Conservation (phyloP, 2,113 vertebrate species). For the Hippocampus abdominalis region DNA sequence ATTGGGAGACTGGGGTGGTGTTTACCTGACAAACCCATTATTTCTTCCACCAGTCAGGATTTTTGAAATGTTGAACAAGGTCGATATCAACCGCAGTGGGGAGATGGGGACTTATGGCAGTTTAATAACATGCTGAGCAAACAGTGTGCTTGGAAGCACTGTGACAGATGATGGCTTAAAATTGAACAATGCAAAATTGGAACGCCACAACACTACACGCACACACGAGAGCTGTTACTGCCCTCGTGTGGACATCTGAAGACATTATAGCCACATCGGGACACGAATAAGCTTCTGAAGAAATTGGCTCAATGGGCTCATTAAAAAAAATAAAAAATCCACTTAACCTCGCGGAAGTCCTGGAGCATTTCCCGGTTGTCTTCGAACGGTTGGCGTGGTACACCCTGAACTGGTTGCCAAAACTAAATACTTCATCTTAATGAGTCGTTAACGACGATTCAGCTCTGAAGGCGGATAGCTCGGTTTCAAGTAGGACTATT, state of each 20-base stretch:
- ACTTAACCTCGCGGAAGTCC: too few species aligned
- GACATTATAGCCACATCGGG: slow-evolving; percentile 7
- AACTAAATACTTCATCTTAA: background rate
- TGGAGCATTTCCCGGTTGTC: too few species aligned
- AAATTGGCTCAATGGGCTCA: slow-evolving; percentile 30
- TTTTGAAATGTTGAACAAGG: slow-evolving; percentile 27
- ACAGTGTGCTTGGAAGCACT: slow-evolving; percentile 18
- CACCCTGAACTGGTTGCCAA: background rate
- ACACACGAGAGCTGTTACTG: slow-evolving; percentile 38
- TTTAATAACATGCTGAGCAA: slow-evolving; percentile 41
- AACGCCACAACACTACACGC: background rate
- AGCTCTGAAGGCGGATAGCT: background rate
- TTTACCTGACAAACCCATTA: slow-evolving; percentile 45
- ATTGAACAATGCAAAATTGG: background rate
- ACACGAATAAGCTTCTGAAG: slow-evolving; percentile 16
- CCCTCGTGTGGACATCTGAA: slow-evolving; percentile 50
- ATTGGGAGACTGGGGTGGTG: slow-evolving; percentile 9
- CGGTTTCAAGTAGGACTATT: background rate
- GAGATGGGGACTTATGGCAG: slow-evolving; percentile 16
- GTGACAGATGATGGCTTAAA: slow-evolving; percentile 27
- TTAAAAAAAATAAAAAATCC: background rate
- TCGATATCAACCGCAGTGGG: background rate
- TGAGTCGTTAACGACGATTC: background rate
- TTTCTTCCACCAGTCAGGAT: slow-evolving; percentile 33
- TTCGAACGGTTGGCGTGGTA: too few species aligned